Percentiles rank a stretch among this genome's conserved stretches.
These are phyloP conservation scores for Macaria liturata DNA, from an alignment of 2,888 invertebrate genomes.

Conservation along the genomic window DNA sequence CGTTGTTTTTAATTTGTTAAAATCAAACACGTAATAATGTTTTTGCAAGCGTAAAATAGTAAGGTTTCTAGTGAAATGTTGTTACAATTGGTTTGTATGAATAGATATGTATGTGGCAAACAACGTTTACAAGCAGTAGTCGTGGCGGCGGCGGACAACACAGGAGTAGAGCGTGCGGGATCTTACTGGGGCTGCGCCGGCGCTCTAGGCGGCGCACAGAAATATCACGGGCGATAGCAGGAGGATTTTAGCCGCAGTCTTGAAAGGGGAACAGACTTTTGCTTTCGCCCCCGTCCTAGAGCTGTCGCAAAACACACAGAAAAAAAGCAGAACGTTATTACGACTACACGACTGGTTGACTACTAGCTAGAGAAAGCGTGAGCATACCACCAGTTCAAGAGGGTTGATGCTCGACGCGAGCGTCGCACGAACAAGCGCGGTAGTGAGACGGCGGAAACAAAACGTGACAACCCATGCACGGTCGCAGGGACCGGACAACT, in stretches of 20 bases:
- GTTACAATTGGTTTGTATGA: too few relatives aligned
- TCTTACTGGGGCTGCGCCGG: constrained; percentile 65
- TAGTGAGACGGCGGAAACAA: constrained; percentile 39
- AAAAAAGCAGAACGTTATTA: constrained; percentile 53
- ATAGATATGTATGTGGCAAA: constrained; percentile 4
- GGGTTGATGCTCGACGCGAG: constrained; percentile 71
- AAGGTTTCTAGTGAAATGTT: too few relatives aligned
- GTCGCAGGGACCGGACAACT: constrained; percentile 52
- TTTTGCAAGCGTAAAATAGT: too few relatives aligned
- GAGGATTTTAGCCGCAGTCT: constrained; percentile 89
- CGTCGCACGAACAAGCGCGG: constrained; percentile 48
- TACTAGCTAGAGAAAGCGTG: constrained; percentile 44
- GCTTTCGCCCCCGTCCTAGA: constrained; percentile 84
- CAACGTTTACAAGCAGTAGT: constrained; percentile 36
- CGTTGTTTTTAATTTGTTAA: constrained; percentile 25
- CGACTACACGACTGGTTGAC: constrained; percentile 27
- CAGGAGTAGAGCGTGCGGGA: constrained; percentile 68
- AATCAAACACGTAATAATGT: too few relatives aligned
- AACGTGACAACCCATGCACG: constrained; percentile 73
- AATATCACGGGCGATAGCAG: constrained; percentile 90
- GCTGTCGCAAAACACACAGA: constrained; percentile 80
- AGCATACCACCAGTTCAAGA: constrained; percentile 78
- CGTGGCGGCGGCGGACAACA: constrained; percentile 49
- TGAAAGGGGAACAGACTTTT: constrained; percentile 89
- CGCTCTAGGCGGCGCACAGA: constrained; percentile 87